Conservation (phyloP, 2,113 vertebrate species). For the Taxidea taxus region DNA sequence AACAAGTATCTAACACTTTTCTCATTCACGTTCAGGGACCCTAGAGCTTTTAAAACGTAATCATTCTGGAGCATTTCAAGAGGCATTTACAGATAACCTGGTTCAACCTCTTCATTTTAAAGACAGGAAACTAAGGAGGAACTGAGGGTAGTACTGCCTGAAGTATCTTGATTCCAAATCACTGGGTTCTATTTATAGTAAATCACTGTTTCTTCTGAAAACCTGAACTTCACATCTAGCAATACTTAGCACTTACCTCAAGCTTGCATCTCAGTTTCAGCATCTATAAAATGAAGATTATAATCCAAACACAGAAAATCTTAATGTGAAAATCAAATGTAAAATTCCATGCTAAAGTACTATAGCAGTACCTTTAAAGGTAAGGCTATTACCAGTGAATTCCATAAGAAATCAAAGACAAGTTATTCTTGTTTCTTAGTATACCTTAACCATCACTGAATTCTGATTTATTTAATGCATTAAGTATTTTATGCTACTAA, state of each 20-base stretch:
- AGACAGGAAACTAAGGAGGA: background rate
- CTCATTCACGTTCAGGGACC: background rate
- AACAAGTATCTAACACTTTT: background rate
- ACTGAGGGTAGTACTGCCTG: background rate
- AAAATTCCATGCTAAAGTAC: background rate
- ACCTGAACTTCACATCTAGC: slow-evolving; percentile 3
- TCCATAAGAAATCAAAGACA: slow-evolving; percentile 5
- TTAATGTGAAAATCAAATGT: slow-evolving; percentile 26
- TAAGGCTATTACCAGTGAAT: background rate
- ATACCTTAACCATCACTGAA: background rate
- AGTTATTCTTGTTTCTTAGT: background rate
- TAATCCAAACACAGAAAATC: background rate
- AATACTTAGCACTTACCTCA: background rate
- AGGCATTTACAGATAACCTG: background rate
- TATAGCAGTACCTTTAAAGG: background rate
- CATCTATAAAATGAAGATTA: slow-evolving; percentile 34
- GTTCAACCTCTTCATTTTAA: slow-evolving; percentile 6
- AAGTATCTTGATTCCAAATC: background rate
- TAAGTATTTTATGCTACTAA: slow-evolving; percentile 37
- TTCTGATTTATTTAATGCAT: slow-evolving; percentile 28
- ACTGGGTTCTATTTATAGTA: background rate
- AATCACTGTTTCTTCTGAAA: background rate
- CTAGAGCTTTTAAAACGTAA: background rate
- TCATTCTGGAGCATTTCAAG: background rate
- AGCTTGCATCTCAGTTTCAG: background rate